Evolutionary conservation across 2,113 vertebrate genomes (phyloP), one percentile per base, ranked within the genome.

Genomic region (Heterochromis multidens): DNA sequence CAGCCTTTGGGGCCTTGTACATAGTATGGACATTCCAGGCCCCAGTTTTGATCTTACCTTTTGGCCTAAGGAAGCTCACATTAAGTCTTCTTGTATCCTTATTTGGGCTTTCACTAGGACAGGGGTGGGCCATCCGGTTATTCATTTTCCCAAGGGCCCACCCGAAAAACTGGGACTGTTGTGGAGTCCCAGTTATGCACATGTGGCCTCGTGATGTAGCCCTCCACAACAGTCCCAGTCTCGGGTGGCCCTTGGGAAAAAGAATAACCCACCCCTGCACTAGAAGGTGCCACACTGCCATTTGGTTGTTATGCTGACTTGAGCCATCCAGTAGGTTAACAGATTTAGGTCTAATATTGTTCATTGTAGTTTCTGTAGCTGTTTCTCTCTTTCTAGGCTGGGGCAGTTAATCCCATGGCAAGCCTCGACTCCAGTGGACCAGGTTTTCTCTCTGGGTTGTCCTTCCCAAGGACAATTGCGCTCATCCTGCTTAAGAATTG

Each of bases 1-100:
- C 33, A 63, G 61, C 11, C 11, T 37, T 65, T 65, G 61, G 2
- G 27, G 14, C 43, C 14, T 70, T 25, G 27, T 46, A 70, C 25
- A 46, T 27, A 8, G 3, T 5, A 70, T 19, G 5, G 16, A 49
- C 14, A 46, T 46, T 46, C 35, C 0, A 67, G 33, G 35, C 25
- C n/a, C 35, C n/a, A 43, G 63, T 5, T 1, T 2, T 4, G 14
- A 4, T 23, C 14, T 4, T 6, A 46, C 23, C 27, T 27, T 27
- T 27, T 27, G 43, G 14, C 5, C 65, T 27, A 52, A 19, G 49
- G 17, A 52, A 5, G 49, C 49, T 52, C 49, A 27, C 65, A 70
- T 46, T 46, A 70, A 70, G 14, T 46, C 65, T 46, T 27, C 8
- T 67, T 40, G 37, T 43, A 14, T 67, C 37, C 14, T 43, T 67